These are phyloP conservation scores for Apamea sordens DNA, from an alignment of 2,888 invertebrate species.

Conservation along the genomic window DNA sequence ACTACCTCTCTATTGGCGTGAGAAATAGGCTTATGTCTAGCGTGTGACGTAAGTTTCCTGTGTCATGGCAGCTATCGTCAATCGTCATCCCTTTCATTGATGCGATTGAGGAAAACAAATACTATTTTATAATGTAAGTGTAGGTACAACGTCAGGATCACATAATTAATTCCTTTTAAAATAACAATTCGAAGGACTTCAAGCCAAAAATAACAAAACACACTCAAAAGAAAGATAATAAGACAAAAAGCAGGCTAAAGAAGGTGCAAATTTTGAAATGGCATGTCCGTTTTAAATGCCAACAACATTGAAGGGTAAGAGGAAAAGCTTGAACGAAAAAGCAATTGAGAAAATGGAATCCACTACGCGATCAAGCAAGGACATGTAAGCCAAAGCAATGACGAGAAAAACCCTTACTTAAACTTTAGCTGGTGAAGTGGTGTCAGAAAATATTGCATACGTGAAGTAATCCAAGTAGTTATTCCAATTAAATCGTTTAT, in stretches of 20 bases:
- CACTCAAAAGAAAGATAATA: neutral
- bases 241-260: neutral
- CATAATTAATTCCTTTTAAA: neutral
- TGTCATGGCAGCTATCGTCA: slow-evolving; percentile 21
- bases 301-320: neutral
- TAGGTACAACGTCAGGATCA: neutral
- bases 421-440: slow-evolving; percentile 2
- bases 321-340: neutral
- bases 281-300: neutral
- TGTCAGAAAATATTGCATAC: neutral
- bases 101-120: slow-evolving; percentile 47
- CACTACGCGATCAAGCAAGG: neutral
- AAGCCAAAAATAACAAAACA: neutral
- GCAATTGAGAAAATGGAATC: neutral
- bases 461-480: neutral
- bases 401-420: neutral
- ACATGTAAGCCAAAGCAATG: neutral
- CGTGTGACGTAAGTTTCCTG: slow-evolving; percentile 40
- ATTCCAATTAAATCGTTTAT: slow-evolving; percentile 3
- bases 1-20: slow-evolving; percentile 36
- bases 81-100: slow-evolving; percentile 40
- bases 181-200: neutral
- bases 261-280: neutral
- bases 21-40: slow-evolving; percentile 24
- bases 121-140: neutral